These are phyloP conservation scores for Brotula barbata DNA, from an alignment of 2,797 vertebrate genomes.

Conservation along the genomic window DNA sequence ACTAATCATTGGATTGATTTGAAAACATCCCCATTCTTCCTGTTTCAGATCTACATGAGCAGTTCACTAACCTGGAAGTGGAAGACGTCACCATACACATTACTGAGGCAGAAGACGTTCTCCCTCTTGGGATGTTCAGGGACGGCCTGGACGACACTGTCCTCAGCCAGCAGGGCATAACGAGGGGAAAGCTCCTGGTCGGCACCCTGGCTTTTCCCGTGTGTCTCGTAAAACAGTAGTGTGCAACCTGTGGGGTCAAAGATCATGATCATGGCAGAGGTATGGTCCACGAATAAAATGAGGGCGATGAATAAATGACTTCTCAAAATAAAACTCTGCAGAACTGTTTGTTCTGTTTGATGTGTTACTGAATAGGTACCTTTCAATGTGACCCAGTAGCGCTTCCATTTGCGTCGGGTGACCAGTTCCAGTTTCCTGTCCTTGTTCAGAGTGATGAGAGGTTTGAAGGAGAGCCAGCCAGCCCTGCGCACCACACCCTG, in stretches of 20 bases:
- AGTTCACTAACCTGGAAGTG: conserved; percentile 98
- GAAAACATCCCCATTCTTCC: too few species aligned
- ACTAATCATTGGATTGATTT: too few species aligned
- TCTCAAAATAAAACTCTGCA: neutral
- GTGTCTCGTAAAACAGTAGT: conserved; percentile 91
- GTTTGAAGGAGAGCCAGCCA: conserved; percentile 94
- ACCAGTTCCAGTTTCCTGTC: conserved; percentile 93
- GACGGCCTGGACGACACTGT: conserved; percentile 91
- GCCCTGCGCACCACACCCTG: conserved; percentile 94
- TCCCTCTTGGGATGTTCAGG: conserved; percentile 96
- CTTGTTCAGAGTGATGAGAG: conserved; percentile 90
- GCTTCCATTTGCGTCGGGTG: conserved; percentile 90
- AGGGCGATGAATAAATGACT: too few species aligned
- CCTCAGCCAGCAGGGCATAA: conserved; percentile 89
- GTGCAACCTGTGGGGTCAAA: conserved; percentile 88
- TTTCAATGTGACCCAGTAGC: conserved; percentile 95
- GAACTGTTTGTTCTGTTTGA: conserved; percentile 26
- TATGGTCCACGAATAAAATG: too few species aligned
- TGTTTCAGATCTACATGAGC: too few species aligned
- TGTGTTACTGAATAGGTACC: conserved; percentile 78
- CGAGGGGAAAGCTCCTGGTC: conserved; percentile 86
- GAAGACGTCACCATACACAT: conserved; percentile 91
- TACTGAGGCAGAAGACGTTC: conserved; percentile 95
- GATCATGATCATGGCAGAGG: too few species aligned
- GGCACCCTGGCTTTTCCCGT: conserved; percentile 82